These are phyloP conservation scores for Oasisia sp. DNA, from an alignment of 2,888 invertebrate species.

Conservation along the genomic window DNA sequence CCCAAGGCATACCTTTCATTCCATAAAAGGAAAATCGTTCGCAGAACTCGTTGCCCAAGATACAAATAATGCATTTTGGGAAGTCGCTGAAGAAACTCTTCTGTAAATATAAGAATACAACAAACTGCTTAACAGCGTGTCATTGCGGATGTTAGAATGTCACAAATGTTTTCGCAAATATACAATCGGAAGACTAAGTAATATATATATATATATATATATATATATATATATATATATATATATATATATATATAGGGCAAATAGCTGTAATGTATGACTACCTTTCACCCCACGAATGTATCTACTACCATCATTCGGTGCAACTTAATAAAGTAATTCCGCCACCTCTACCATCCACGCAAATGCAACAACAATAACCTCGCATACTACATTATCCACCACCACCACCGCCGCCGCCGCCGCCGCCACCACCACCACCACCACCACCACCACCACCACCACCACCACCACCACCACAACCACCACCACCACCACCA, in stretches of 20 bases:
- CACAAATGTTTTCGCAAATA: neutral
- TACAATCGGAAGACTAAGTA: neutral
- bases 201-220: conserved; percentile 26
- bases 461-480: too few relatives aligned
- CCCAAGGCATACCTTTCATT: conserved; percentile 40
- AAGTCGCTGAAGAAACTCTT: conserved; percentile 34
- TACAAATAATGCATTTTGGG: conserved; percentile 42
- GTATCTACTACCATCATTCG: too few relatives aligned
- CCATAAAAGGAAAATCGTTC: conserved; percentile 49
- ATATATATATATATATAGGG: neutral
- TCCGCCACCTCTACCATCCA: too few relatives aligned
- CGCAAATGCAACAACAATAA: too few relatives aligned
- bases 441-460: too few relatives aligned
- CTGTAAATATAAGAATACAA: conserved; percentile 13
- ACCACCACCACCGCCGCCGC: too few relatives aligned
- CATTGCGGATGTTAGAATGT: neutral
- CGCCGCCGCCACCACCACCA: too few relatives aligned
- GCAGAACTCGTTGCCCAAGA: conserved; percentile 45
- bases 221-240: conserved; percentile 8
- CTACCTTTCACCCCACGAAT: too few relatives aligned
- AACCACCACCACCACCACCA: too few relatives aligned
- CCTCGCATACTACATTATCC: too few relatives aligned
- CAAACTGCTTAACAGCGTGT: neutral
- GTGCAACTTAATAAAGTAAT: too few relatives aligned
- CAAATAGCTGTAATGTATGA: neutral